A percentile compares a stretch with the other conserved stretches of the same genome.
Evolutionary conservation across 2,797 vertebrate genomes (phyloP).

Genomic region (Atherinosoma microstoma): DNA sequence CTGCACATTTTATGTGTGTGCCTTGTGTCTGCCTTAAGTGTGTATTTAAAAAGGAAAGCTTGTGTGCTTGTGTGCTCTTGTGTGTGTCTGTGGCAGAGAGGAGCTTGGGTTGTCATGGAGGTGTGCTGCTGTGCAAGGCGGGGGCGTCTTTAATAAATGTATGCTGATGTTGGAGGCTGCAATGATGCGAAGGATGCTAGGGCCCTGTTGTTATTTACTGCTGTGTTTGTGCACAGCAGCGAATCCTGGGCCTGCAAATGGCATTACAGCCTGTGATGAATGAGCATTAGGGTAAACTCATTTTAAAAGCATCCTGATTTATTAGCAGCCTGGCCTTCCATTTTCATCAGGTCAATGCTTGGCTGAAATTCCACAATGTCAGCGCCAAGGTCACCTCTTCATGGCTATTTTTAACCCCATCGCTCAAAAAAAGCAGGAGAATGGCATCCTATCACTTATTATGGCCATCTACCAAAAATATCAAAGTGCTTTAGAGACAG

Average conservation of each 20-base stretch:
- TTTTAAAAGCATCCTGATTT: slow-evolving; percentile 99
- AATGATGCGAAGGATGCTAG: slow-evolving; percentile 87
- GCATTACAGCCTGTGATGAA: slow-evolving; percentile 99
- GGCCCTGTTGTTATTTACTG: slow-evolving; percentile 99
- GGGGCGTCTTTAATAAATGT: slow-evolving; percentile 95
- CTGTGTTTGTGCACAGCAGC: slow-evolving; percentile 94
- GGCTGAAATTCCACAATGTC: slow-evolving; percentile 99
- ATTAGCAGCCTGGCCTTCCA: slow-evolving; percentile 96
- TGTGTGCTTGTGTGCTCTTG: slow-evolving; percentile 33
- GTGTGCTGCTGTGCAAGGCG: slow-evolving; percentile 71
- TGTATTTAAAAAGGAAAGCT: slow-evolving; percentile 61
- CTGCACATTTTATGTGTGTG: slow-evolving; percentile 65
- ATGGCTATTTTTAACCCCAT: slow-evolving; percentile 80
- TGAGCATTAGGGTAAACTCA: slow-evolving; percentile 99
- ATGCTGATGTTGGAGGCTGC: slow-evolving; percentile 92
- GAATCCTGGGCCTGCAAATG: slow-evolving; percentile 95
- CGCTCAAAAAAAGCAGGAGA: slow-evolving; percentile 52
- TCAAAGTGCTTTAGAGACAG: slow-evolving; percentile 52
- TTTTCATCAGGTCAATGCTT: slow-evolving; percentile 99
- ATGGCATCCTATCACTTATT: slow-evolving; percentile 87
- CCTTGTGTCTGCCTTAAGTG: slow-evolving; percentile 48
- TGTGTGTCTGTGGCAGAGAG: slow-evolving; percentile 52
- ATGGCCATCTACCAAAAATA: slow-evolving; percentile 78
- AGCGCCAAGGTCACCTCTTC: slow-evolving; percentile 96
- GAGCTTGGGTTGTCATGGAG: slow-evolving; percentile 75